Base-by-base conservation (phyloP, 2,888 invertebrate species). In the Euzetes globulus region DNA sequence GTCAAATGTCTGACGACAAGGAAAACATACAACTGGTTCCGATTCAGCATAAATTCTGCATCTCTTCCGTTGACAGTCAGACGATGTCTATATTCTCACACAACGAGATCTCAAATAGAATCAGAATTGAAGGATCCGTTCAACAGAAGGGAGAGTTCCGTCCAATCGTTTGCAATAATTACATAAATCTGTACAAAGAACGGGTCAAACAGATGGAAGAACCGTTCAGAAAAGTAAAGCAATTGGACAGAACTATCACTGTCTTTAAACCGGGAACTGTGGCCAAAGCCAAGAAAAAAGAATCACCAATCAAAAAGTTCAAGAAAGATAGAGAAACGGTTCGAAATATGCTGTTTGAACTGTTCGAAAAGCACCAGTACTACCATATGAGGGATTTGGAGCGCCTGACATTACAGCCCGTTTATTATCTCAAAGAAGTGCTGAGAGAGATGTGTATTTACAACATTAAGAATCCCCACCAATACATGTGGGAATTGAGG, bases 361-460 rank as follows among this genome's bases (percentile, higher is more conserved):
- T n/a, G 17, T 55, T 22, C 22, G 55, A 55, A 55, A 55, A 22
- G 55, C 55, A 55, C 19, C 55, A 25, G 55, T 55, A 55, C 55
- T 55, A 55, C 19, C 4, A 19, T 55, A 55, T 55, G 55, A 19
- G 22, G 19, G 22, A 22, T 22, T 25, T 55, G 22, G 55, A 55
- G n/a, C 19, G 22, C 7, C 55, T 55, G 9, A 55, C 55, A 22
- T 22, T 55, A 17, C 55, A 55, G 19, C 55, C 55, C 4, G 7
- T 55, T 6, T 55, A 55, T 55, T 55, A 55, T 55, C 55, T 55
- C 55, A 55, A 55, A 55, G 55, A 55, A 25, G n/a, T 55, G 9
- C 17, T 55, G 1, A 19, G 22, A 25, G 55, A 55, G 19, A 55
- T 55, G n/a, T 55, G 55, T 55, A 4, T 22, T 13, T 55, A 55